Base-by-base conservation (phyloP, 2,888 invertebrate species). In the Helobdella robusta region DNA sequence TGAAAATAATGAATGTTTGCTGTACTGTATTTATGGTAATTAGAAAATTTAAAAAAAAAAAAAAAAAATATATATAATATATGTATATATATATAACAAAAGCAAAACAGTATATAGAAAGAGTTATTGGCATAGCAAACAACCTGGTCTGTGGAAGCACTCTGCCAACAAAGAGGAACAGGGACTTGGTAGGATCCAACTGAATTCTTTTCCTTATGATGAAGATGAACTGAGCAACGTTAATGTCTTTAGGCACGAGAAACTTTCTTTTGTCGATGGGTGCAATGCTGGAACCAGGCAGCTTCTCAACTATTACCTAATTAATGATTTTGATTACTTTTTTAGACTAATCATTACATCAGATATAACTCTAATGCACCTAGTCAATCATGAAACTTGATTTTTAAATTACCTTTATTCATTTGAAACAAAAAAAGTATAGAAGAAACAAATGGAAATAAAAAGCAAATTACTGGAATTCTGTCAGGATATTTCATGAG, bases 141-240 rank as follows among this genome's bases (percentile, higher is more conserved):
- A 72, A 81, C 80, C 80, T 80, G 35, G 80, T 77, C 71, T 80
- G 80, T 11, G 81, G 81, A 30, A 81, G 70, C 32, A 78, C 76
- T 73, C 79, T 79, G 18, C 78, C 79, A 15, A 81, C 79, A 74
- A 81, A 81, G 28, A 81, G 72, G 69, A 81, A 81, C 35, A 81
- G 78, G 18, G 81, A 79, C 68, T 80, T 80, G 67, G 80, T 81
- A 35, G 80, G 76, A 3, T 78, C 76, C n/a, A 81, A 70, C 67
- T 79, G 77, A 46, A 81, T 79, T 65, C 81, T 71, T 69, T 79
- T 78, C n/a, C 81, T 73, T 32, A 81, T 79, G 50, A 81, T 81
- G 80, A 80, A 81, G 78, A 81, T 80, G 66, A 81, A 81, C 72
- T 81, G 81, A 30, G 81, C 81, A 20, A 81, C 80, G 62, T 80